A percentile compares a stretch with the other conserved stretches of the same genome.
These are phyloP conservation scores for Auanema sp. DNA, from an alignment of 2,888 invertebrate genomes.

Conservation along the genomic window DNA sequence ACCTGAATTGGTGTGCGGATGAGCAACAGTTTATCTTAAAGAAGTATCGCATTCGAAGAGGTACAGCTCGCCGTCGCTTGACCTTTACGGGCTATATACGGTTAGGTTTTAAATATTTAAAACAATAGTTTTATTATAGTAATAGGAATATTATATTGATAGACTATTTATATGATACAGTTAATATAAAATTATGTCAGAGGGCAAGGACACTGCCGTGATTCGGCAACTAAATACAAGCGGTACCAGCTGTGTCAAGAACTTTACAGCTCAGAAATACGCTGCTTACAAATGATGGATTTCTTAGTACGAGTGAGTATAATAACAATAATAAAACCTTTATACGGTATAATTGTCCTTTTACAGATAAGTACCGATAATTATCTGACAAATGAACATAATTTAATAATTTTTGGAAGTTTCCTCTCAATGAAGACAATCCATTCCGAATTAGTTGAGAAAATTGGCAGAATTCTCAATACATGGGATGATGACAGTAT, in stretches of 20 bases:
- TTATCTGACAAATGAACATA: constrained; percentile 3
- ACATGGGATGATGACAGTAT: constrained; percentile 20
- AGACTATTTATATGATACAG: too few relatives aligned
- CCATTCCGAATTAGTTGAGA: constrained; percentile 16
- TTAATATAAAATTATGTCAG: neutral
- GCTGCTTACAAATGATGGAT: constrained; percentile 20
- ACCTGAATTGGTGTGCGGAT: constrained; percentile 21
- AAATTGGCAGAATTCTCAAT: constrained; percentile 18
- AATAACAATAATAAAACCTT: neutral
- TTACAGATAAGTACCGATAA: constrained; percentile 21
- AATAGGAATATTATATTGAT: too few relatives aligned
- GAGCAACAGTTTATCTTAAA: constrained; percentile 9
- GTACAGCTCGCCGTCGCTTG: too few relatives aligned
- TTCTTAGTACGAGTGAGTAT: constrained; percentile 15
- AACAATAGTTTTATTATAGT: too few relatives aligned
- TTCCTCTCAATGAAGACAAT: constrained; percentile 12
- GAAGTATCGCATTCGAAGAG: neutral
- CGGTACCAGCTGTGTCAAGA: constrained; percentile 20
- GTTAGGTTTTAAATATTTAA: too few relatives aligned
- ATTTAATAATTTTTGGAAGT: constrained; percentile 17
- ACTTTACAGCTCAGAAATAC: constrained; percentile 18
- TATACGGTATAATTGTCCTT: neutral
- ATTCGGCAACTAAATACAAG: constrained; percentile 16
- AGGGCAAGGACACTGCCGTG: constrained; percentile 1
- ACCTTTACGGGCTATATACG: too few relatives aligned